These are phyloP conservation scores for Falco punctatus DNA, from an alignment of 2,113 vertebrate genomes.

Conservation along the genomic window DNA sequence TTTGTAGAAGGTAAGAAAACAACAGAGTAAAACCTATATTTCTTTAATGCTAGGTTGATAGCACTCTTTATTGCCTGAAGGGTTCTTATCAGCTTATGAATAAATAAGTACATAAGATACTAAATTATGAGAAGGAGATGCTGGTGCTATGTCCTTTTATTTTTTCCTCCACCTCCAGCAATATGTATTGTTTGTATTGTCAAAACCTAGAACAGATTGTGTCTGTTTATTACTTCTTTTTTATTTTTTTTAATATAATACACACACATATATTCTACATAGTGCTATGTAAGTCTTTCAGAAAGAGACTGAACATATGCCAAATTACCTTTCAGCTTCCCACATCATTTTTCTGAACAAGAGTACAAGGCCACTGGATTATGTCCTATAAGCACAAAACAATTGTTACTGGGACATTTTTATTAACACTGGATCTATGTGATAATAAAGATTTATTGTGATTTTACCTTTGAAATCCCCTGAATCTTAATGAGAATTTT, in stretches of 20 bases:
- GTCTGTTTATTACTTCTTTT: neutral
- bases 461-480: slow-evolving; percentile 26
- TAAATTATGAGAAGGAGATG: neutral
- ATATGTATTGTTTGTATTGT: neutral
- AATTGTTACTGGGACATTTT: slow-evolving; percentile 12
- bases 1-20: neutral
- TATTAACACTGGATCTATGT: slow-evolving; percentile 21
- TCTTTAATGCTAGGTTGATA: neutral
- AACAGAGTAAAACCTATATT: neutral
- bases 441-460: slow-evolving; percentile 40
- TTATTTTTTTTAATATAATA: neutral
- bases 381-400: neutral
- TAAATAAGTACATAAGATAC: neutral
- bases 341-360: slow-evolving; percentile 1
- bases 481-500: slow-evolving; percentile 51
- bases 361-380: neutral
- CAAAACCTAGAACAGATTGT: neutral
- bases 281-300: neutral
- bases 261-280: neutral
- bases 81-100: neutral
- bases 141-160: neutral
- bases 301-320: neutral
- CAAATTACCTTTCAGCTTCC: neutral
- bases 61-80: neutral
- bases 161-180: neutral